A percentile compares a stretch with the other conserved stretches of the same genome.
phyloP scores from a whole-genome alignment of 2,888 invertebrate species.

The Thyatira batis region DNA sequence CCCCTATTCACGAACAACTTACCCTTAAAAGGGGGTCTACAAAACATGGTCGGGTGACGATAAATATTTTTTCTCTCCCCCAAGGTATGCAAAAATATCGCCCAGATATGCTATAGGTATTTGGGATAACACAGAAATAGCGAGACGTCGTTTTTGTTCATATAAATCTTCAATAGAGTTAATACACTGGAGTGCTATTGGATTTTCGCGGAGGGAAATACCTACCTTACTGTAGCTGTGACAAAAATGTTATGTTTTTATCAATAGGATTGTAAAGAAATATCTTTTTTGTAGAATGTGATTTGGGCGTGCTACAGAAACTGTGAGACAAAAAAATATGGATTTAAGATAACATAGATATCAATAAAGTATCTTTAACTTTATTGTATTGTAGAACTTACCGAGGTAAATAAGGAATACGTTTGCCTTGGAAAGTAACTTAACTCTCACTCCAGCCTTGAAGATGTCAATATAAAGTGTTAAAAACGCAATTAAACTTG shows the following conservation, averaged over 20 bases:
- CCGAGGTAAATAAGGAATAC: no score
- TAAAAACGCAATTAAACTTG: no score
- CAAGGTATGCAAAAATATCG: conserved; percentile 77
- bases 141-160: conserved; percentile 59
- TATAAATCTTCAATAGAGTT: conserved; percentile 77
- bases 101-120: conserved; percentile 61
- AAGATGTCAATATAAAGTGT: no score
- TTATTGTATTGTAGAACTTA: no score
- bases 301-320: no score
- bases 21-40: conserved; percentile 22
- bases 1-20: conserved; percentile 7
- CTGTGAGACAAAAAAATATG: no score
- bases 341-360: no score
- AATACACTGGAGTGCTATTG: conserved; percentile 70
- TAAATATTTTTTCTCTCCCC: conserved; percentile 66
- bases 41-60: conserved; percentile 46
- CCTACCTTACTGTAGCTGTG: background rate
- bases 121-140: conserved; percentile 60
- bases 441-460: no score
- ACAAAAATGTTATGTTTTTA: conserved; percentile 14
- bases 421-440: no score
- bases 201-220: conserved; percentile 27
- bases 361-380: no score
- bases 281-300: background rate
- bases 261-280: background rate